Percentiles rank a stretch among this genome's conserved stretches.
Conservation (phyloP, 2,113 vertebrate species). For the Neolamprologus sp. region DNA sequence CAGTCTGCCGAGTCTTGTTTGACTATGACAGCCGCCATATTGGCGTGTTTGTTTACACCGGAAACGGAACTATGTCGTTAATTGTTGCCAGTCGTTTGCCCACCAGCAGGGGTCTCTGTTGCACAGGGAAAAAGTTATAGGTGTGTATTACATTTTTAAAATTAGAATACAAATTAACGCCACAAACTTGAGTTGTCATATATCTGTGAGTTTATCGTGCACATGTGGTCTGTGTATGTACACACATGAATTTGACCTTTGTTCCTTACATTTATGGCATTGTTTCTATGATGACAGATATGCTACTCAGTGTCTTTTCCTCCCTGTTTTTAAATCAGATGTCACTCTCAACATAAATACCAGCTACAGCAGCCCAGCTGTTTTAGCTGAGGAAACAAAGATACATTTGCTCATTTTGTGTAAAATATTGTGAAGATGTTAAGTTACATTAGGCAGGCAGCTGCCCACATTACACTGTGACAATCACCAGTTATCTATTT, state of each 20-base stretch:
- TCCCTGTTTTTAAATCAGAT: not conserved
- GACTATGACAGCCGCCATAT: not conserved
- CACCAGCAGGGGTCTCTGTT: conserved; percentile 42
- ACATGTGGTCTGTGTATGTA: not conserved
- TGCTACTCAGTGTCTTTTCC: not conserved
- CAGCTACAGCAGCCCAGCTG: not conserved
- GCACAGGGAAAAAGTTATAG: not conserved
- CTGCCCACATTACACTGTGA: not conserved
- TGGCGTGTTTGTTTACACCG: conserved; percentile 40
- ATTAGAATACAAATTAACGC: not conserved
- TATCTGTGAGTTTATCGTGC: not conserved
- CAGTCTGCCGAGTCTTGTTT: not conserved
- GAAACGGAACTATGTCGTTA: conserved; percentile 30
- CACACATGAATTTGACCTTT: not conserved
- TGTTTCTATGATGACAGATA: not conserved
- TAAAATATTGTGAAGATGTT: not conserved
- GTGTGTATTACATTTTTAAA: not conserved
- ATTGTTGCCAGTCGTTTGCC: not conserved
- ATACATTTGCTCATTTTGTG: not conserved
- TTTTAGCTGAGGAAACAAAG: rapidly evolving
- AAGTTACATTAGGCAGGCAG: not conserved
- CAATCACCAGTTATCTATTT: not conserved
- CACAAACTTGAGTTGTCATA: not conserved
- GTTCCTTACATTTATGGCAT: not conserved
- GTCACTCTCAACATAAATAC: not conserved